Conservation (phyloP, 2,797 vertebrate species). For the Zenarchopterus dispar region DNA sequence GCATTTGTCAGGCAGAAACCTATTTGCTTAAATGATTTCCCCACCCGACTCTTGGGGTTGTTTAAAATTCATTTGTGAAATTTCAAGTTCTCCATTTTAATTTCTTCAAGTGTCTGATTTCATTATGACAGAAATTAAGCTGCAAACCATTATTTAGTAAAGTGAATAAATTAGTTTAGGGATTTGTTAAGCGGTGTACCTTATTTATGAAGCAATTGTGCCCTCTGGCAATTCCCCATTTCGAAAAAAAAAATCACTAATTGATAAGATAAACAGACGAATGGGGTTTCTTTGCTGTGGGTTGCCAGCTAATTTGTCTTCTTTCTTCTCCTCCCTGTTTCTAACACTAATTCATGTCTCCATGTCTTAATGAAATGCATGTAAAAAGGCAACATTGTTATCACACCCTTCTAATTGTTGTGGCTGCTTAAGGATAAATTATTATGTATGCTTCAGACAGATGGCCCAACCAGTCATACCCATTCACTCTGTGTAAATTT, state of each 20-base stretch:
- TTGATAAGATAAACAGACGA: constrained; percentile 80
- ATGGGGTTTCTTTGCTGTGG: constrained; percentile 60
- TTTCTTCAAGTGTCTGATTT: constrained; percentile 59
- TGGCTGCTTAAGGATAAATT: constrained; percentile 69
- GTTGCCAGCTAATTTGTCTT: constrained; percentile 42
- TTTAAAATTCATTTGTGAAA: constrained; percentile 53
- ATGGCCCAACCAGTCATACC: not conserved
- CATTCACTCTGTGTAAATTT: no score
- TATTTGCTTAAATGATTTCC: constrained; percentile 32
- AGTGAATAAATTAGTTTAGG: constrained; percentile 74
- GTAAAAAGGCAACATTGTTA: constrained; percentile 69
- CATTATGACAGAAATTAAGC: constrained; percentile 73
- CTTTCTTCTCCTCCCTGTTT: constrained; percentile 32
- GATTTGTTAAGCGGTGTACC: constrained; percentile 62
- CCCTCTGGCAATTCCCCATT: constrained; percentile 78
- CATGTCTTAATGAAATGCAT: constrained; percentile 59
- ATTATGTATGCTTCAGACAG: constrained; percentile 66
- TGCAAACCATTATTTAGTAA: constrained; percentile 71
- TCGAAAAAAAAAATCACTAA: constrained; percentile 75
- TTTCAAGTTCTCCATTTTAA: constrained; percentile 56
- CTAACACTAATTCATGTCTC: constrained; percentile 64
- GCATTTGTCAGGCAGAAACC: constrained; percentile 26
- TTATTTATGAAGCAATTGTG: constrained; percentile 73
- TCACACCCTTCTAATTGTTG: constrained; percentile 75
- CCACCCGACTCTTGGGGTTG: constrained; percentile 48